Conservation (phyloP, 37 sponge, comb jelly and placozoan genomes). For the Petrosia ficiformis region DNA sequence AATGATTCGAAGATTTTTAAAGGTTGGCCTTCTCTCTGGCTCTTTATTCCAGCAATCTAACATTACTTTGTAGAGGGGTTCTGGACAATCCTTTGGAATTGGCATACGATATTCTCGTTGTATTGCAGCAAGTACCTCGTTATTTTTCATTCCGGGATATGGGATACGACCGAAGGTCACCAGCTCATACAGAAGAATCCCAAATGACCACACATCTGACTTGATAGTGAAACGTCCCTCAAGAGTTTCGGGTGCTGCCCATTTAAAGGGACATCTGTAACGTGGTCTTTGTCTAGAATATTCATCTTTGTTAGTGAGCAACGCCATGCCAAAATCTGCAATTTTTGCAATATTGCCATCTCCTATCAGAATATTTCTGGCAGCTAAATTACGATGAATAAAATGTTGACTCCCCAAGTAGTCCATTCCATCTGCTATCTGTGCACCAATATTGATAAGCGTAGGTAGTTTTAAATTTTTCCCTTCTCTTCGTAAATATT, state of each 20-base stretch:
- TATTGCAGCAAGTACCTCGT: slow-evolving; percentile 75
- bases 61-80: slow-evolving; percentile 93
- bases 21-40: slow-evolving; percentile 88
- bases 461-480: slow-evolving; percentile 51
- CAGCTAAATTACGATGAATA: slow-evolving; percentile 82
- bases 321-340: slow-evolving; percentile 83
- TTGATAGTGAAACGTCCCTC: slow-evolving; percentile 82
- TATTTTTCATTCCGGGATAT: slow-evolving; percentile 90
- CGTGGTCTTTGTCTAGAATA: slow-evolving; percentile 75
- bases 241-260: slow-evolving; percentile 89
- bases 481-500: slow-evolving; percentile 75
- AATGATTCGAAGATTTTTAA: slow-evolving; percentile 91
- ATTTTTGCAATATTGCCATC: slow-evolving; percentile 80
- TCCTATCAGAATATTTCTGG: slow-evolving; percentile 76
- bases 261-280: slow-evolving; percentile 92
- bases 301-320: slow-evolving; percentile 67
- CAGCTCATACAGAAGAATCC: slow-evolving; percentile 72
- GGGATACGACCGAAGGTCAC: slow-evolving; percentile 85
- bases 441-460: slow-evolving; percentile 47
- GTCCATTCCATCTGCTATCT: slow-evolving; percentile 84
- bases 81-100: slow-evolving; percentile 82
- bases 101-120: slow-evolving; percentile 91
- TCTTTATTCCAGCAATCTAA: slow-evolving; percentile 90
- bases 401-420: slow-evolving; percentile 78
- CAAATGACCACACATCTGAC: slow-evolving; percentile 90